A percentile compares a stretch with the other conserved stretches of the same genome.
These are phyloP conservation scores for Triops longicaudatus DNA, from an alignment of 1,140 invertebrate species.

Conservation along the genomic window DNA sequence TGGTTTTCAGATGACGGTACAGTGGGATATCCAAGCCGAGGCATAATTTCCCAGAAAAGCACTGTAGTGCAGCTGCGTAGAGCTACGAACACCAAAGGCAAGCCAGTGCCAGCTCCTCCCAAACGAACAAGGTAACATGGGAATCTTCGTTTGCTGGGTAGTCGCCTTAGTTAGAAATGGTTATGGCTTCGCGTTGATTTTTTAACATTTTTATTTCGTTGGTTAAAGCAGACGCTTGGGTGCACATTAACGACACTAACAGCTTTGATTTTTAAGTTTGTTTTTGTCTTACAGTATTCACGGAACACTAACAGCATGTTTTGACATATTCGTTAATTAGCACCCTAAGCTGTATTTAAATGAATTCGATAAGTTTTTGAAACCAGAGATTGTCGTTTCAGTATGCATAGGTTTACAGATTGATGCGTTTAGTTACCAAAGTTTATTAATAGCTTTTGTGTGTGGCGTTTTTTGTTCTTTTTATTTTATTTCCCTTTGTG, in stretches of 20 bases:
- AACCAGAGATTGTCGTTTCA: not conserved
- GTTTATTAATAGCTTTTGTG: not conserved
- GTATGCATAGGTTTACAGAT: not conserved
- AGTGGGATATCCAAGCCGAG: not conserved
- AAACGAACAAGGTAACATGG: conserved; percentile 74
- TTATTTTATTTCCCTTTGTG: not conserved
- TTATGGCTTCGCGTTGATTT: not conserved
- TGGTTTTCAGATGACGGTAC: not conserved
- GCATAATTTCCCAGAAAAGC: conserved; percentile 9
- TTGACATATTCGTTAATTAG: not conserved
- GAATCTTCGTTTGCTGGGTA: not conserved
- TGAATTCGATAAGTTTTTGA: not conserved
- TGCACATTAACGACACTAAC: conserved; percentile 7
- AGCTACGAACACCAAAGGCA: conserved; percentile 77
- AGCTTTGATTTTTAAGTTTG: not conserved
- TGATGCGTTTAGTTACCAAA: not conserved
- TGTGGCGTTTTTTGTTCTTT: not conserved
- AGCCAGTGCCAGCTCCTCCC: conserved; percentile 87
- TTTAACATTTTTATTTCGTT: not conserved
- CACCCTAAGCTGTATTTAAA: not conserved
- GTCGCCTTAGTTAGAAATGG: too few species aligned
- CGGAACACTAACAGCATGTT: not conserved
- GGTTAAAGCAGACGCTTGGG: not conserved
- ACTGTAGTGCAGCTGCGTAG: conserved; percentile 69
- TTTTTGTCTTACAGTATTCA: not conserved